These are phyloP conservation scores for Acleris sparsana DNA, from an alignment of 2,888 invertebrate species.

Conservation along the genomic window DNA sequence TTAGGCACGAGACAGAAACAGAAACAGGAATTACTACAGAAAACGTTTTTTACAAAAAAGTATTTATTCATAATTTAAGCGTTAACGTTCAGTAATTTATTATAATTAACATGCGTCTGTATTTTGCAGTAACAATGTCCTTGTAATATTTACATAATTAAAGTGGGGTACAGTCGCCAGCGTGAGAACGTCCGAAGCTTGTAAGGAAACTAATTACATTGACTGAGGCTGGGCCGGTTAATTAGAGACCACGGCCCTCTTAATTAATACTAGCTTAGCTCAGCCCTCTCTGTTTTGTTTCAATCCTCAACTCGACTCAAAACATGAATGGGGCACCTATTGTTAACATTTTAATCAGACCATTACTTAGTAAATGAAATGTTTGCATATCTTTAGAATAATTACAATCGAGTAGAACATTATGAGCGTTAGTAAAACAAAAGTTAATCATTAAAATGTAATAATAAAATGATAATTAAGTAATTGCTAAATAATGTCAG, in stretches of 20 bases:
- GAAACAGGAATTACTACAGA: too few relatives aligned
- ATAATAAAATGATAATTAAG: too few relatives aligned
- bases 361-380: constrained; percentile 32
- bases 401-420: background rate
- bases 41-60: too few relatives aligned
- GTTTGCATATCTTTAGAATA: constrained; percentile 29
- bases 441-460: too few relatives aligned
- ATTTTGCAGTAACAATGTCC: constrained; percentile 29
- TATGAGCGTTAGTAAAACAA: too few relatives aligned
- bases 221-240: constrained; percentile 81
- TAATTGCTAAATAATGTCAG: too few relatives aligned
- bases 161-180: constrained; percentile 69
- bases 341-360: constrained; percentile 52
- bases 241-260: constrained; percentile 81
- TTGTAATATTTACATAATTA: constrained; percentile 62
- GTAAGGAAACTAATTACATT: constrained; percentile 79
- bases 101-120: background rate
- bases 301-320: constrained; percentile 76
- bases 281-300: constrained; percentile 76
- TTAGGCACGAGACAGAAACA: too few relatives aligned
- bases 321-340: constrained; percentile 61
- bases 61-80: too few relatives aligned
- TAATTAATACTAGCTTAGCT: constrained; percentile 81
- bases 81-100: too few relatives aligned
- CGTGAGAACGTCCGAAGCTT: constrained; percentile 73